Base-by-base conservation (phyloP, 2,113 vertebrate species). In the Glareola pratincola region DNA sequence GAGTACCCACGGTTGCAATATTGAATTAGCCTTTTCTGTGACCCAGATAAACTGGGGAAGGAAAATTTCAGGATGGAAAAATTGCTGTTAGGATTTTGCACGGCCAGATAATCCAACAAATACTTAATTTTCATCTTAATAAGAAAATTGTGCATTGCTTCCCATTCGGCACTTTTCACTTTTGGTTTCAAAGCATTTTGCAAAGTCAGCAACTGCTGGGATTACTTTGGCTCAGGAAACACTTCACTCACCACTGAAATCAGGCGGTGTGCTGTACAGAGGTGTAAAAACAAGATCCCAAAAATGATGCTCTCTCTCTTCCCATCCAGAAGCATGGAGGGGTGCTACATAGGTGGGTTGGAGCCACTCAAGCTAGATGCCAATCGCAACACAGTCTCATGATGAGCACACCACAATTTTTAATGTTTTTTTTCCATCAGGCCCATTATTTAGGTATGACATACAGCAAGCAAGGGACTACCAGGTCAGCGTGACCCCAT, bases 251-350 rank as follows among this genome's bases (percentile, higher is more conserved):
- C 17, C 17, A 17, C 39, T 60, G 62, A 82, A 85, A 39, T 56
- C 18, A 50, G 41, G 17, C 2, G 1, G 5, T 16, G 10, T 47
- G 23, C 34, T 41, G n/a, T 6, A 47, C 0, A 19, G 15, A 47
- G 12, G 29, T 23, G 22, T 32, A 37, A 81, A 81, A 72, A 17
- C 20, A 64, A 48, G 36, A 34, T 37, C 3, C 17, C 37, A 10
- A 24, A 43, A 63, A 48, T 3, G 6, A 10, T 41, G 8, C 2
- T 34, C 3, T 48, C 26, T 82, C 24, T 67, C 23, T 53, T 75
- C 34, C 50, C 67, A 8, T 17, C 16, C n/a, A 73, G 75, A 83
- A 72, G 18, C 20, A 67, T 23, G 80, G 75, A 48, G 17, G 17
- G 12, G 3, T 39, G 12, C 32, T 64, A 7, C 32, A 19, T 5